Evolutionary conservation across 1,140 invertebrate genomes (phyloP), one percentile per base, ranked within the genome.

Genomic region (Zaprionus tsacasi): DNA sequence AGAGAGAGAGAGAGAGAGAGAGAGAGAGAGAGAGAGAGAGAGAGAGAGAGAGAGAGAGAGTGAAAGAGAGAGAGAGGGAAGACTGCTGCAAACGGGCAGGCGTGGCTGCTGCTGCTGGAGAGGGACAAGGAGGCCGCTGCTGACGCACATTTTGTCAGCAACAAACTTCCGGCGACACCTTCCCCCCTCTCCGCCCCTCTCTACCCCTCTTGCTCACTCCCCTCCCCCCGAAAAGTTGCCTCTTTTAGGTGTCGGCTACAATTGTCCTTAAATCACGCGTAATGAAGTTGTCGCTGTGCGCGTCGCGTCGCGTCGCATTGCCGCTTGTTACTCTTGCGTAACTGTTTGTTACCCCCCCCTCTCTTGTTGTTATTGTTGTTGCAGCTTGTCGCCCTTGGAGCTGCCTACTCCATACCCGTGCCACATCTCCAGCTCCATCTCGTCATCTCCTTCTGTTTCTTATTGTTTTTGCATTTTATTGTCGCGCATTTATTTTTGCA

Each of bases 241-340:
- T 27, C 57, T 60, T 55, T 69, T 76, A 89, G 86, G 86, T 89
- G 83, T 76, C 60, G 86, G 78, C 85, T 81, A 89, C 85, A 82
- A 89, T 89, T 89, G 86, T 89, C 81, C 85, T 78, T 91, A 91
- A 91, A 91, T 91, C 89, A 91, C 85, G 86, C 89, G 85, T 91
- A 91, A 91, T 91, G 89, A 91, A 91, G 89, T 91, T 91, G 89
- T 91, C 73, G 75, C 71, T 91, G 83, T 82, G 50, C 75, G n/a
- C n/a, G n/a, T n/a, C n/a, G n/a, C n/a, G n/a, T n/a, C n/a, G 76
- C 58, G 64, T 73, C 69, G 74, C 61, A 6, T 25, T 38, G 54
- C 60, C 11, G 13, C 25, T 27, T 63, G 35, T 45, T 45, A 15
- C 48, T 59, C 38, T 27, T 21, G 30, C 48, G 15, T 33, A 17